phyloP scores from a whole-genome alignment of 2,113 vertebrate genomes.

The Ciconia stormi region DNA sequence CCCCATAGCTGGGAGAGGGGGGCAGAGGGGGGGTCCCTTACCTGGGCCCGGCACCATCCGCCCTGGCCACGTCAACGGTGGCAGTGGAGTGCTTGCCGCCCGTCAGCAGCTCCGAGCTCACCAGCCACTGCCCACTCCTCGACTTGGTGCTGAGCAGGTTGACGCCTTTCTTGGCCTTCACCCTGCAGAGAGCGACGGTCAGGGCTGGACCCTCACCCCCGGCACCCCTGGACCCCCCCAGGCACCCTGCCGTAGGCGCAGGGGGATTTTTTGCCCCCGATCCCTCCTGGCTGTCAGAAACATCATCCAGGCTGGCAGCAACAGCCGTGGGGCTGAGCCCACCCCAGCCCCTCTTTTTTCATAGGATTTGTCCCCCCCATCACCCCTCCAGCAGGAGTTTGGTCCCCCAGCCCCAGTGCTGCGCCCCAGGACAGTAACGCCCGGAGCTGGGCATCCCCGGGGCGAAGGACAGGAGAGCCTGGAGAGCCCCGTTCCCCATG shows the following conservation, averaged over 20 bases:
- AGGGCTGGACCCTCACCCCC: background rate
- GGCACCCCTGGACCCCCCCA: fast-evolving
- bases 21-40: constrained; percentile 6
- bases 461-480: background rate
- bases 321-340: background rate
- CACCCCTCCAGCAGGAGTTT: background rate
- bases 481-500: fast-evolving
- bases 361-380: fast-evolving
- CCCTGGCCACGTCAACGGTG: constrained; percentile 88
- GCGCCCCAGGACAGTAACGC: background rate
- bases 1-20: background rate
- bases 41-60: constrained; percentile 73
- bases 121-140: constrained; percentile 88
- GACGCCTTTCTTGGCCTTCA: constrained; percentile 98
- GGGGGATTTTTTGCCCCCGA: background rate
- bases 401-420: background rate
- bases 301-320: background rate
- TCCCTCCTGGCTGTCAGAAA: background rate
- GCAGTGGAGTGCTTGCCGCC: constrained; percentile 96
- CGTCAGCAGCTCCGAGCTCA: constrained; percentile 89
- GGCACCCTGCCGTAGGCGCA: too few species aligned
- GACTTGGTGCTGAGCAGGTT: constrained; percentile 91
- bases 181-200: constrained; percentile 70
- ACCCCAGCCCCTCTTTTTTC: background rate
- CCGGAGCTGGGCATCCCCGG: background rate